phyloP scores from a whole-genome alignment of 2,113 vertebrate species.

The Indicator indicator region DNA sequence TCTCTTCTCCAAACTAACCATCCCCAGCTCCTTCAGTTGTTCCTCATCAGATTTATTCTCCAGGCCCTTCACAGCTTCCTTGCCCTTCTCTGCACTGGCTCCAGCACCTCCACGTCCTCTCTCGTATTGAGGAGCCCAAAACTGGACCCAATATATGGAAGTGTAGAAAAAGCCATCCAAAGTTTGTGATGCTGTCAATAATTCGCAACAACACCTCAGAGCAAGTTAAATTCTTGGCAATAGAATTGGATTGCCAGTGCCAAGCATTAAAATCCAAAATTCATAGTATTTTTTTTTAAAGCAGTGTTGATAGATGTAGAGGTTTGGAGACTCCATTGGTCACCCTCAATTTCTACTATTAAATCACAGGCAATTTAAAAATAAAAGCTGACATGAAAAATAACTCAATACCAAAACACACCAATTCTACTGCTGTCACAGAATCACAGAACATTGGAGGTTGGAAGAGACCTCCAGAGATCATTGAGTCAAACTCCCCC shows the following conservation, averaged over 20 bases:
- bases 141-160: neutral
- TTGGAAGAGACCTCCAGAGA: too few species aligned
- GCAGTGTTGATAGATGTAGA: neutral
- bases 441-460: too few species aligned
- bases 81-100: too few species aligned
- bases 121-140: too few species aligned
- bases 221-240: neutral
- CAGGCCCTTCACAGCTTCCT: too few species aligned
- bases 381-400: neutral
- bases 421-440: rapidly evolving
- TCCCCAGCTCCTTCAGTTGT: too few species aligned
- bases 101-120: too few species aligned
- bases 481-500: too few species aligned
- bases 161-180: neutral
- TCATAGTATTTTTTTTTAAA: neutral
- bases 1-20: too few species aligned
- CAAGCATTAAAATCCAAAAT: neutral
- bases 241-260: neutral
- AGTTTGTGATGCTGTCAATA: neutral
- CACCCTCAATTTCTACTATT: neutral
- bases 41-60: too few species aligned
- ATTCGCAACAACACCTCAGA: neutral
- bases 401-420: neutral
- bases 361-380: neutral
- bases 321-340: neutral